Evolutionary conservation across 2,797 vertebrate genomes (phyloP), one percentile per base, ranked within the genome.

Genomic region (Scolopax rusticola): DNA sequence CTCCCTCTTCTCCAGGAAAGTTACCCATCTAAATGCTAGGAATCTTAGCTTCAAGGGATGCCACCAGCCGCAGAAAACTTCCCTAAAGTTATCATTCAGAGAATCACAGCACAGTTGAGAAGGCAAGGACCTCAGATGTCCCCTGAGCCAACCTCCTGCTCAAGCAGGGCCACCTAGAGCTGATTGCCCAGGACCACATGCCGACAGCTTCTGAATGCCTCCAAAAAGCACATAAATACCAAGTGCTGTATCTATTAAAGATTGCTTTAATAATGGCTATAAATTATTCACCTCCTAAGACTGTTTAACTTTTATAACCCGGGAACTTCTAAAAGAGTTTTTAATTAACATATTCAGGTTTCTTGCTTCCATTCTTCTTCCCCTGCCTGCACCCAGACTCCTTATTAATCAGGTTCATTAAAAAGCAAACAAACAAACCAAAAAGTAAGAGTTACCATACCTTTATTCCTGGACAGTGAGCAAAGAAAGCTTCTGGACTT

Each of bases 401-500:
- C 40, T 1, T 81, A 23, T 25, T 51, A 76, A 24, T 65, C 47
- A 27, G 3, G 40, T 48, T 15, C n/a, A 53, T 30, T 33, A 28
- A 11, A 45, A 71, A 57, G 41, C 14, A 28, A n/a, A 56, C 20
- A 14, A 4, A 36, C 4, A 4, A 28, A 74, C 9, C 18, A 79
- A 54, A 53, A 53, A 57, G 43, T 54, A 23, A 76, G 47, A 80
- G 33, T 64, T 85, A 92, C 76, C 84, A 64, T 95, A 99, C 99
- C 99, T 99, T 99, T 97, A 99, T 98, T 91, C 99, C 99, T 18
- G 99, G 98, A 92, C 98, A 99, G 88, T 99, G 99, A 59, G 98
- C 99, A 88, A 99, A 99, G 98, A 99, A 99, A 27, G 99, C 99
- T 97, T 99, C 99, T 1, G 99, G 99, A 97, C 99, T 99, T 95